These are phyloP conservation scores for Salarias fasciatus DNA, from an alignment of 2,797 vertebrate genomes.

Conservation along the genomic window DNA sequence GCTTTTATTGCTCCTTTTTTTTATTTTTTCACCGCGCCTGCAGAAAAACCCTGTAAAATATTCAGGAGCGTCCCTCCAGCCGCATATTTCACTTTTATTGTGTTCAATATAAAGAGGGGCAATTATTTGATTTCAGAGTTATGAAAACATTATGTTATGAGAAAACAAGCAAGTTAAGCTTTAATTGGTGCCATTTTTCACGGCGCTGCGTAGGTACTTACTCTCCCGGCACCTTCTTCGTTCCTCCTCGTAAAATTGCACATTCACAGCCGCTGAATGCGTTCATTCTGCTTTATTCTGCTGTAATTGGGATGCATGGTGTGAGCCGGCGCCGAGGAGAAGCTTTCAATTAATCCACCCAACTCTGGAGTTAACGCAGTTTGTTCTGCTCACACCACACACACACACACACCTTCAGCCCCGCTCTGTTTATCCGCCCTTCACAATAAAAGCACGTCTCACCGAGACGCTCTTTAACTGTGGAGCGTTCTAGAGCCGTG, in stretches of 20 bases:
- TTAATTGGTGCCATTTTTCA: slow-evolving; percentile 99
- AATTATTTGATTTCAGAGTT: slow-evolving; percentile 99
- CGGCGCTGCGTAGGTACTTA: slow-evolving; percentile 93
- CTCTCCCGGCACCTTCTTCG: slow-evolving; percentile 92
- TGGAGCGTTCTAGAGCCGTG: too few species aligned
- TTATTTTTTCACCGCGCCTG: too few species aligned
- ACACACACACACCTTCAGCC: too few species aligned
- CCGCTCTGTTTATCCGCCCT: too few species aligned
- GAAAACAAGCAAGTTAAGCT: slow-evolving; percentile 98
- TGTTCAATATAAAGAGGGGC: slow-evolving; percentile 94
- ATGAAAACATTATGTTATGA: slow-evolving; percentile 99
- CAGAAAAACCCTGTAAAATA: slow-evolving; percentile 93
- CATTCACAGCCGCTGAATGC: slow-evolving; percentile 94
- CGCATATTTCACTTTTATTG: slow-evolving; percentile 96
- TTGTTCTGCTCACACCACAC: too few species aligned
- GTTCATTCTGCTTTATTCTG: slow-evolving; percentile 81
- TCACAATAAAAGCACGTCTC: too few species aligned
- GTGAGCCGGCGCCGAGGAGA: slow-evolving; percentile 77
- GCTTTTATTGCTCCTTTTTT: too few species aligned
- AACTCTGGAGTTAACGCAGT: slow-evolving; percentile 66
- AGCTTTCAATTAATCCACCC: slow-evolving; percentile 75
- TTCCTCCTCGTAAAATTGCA: slow-evolving; percentile 89
- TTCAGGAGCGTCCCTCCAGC: slow-evolving; percentile 92
- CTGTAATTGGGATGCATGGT: slow-evolving; percentile 83
- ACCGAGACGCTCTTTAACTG: too few species aligned